A percentile compares a stretch with the other conserved stretches of the same genome.
Evolutionary conservation across 2,888 invertebrate genomes (phyloP).

Genomic region (Tortrix viridana): DNA sequence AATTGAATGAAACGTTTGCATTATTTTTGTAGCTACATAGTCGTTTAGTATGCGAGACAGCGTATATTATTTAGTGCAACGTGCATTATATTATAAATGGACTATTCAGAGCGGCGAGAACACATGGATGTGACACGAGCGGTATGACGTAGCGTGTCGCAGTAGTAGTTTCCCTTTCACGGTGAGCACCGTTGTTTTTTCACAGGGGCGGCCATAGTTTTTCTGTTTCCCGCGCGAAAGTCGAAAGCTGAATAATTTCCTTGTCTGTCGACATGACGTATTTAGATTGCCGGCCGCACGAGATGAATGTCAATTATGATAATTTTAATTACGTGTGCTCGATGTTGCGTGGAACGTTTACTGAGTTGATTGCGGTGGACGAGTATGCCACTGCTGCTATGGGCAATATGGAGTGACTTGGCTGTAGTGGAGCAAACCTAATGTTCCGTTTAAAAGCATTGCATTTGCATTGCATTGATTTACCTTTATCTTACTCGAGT

Average conservation of each 20-base stretch:
- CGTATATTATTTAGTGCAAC: background rate
- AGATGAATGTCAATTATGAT: conserved; percentile 50
- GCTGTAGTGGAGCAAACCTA: conserved; percentile 17
- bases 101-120: background rate
- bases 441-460: background rate
- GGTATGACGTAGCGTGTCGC: conserved; percentile 47
- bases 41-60: conserved; percentile 16
- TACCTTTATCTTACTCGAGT: no score
- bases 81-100: background rate
- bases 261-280: conserved; percentile 40
- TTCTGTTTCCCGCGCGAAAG: conserved; percentile 53
- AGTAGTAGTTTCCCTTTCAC: conserved; percentile 55
- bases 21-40: conserved; percentile 7
- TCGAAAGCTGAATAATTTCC: conserved; percentile 50
- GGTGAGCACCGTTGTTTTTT: conserved; percentile 40
- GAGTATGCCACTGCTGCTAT: conserved; percentile 4
- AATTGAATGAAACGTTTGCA: conserved; percentile 18
- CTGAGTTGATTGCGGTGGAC: conserved; percentile 30
- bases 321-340: conserved; percentile 46
- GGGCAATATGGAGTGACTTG: conserved; percentile 15
- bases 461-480: background rate
- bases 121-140: conserved; percentile 19
- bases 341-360: conserved; percentile 44
- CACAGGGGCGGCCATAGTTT: conserved; percentile 35
- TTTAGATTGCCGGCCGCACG: conserved; percentile 46